Percentiles rank a stretch among this genome's conserved stretches.
These are phyloP conservation scores for Gobius niger DNA, from an alignment of 2,113 vertebrate genomes.

Conservation along the genomic window DNA sequence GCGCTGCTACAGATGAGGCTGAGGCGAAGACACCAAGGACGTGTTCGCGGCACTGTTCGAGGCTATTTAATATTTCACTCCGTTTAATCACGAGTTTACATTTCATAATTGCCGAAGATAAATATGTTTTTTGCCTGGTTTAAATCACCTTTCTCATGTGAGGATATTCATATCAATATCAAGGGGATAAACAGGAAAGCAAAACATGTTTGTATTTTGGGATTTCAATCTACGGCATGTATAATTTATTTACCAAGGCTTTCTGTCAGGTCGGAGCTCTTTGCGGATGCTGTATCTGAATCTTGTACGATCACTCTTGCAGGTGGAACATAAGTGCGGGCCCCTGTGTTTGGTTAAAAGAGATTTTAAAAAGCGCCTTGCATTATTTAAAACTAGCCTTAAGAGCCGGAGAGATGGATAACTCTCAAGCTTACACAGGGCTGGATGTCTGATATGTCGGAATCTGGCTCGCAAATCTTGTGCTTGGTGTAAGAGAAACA, in stretches of 20 bases:
- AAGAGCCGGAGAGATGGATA: conserved; percentile 4
- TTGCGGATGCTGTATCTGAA: conserved; percentile 13
- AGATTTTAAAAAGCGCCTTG: conserved; percentile 13
- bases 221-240: not conserved
- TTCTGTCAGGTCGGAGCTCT: conserved; percentile 11
- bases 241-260: not conserved
- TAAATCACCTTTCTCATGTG: not conserved
- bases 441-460: conserved; percentile 33
- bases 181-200: not conserved
- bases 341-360: conserved; percentile 16
- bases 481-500: not conserved
- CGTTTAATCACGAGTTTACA: conserved; percentile 7
- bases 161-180: not conserved
- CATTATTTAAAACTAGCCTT: conserved; percentile 32
- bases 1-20: not conserved
- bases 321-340: conserved; percentile 9
- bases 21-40: conserved; percentile 17
- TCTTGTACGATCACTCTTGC: conserved; percentile 12
- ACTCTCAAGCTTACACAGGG: not conserved
- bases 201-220: not conserved
- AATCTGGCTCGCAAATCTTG: not conserved
- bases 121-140: not conserved
- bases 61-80: conserved; percentile 4
- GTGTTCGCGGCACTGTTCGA: not conserved
- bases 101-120: conserved; percentile 12